A percentile compares a stretch with the other conserved stretches of the same genome.
Conservation (phyloP, 2,113 vertebrate species). For the Cromileptes altivelis region DNA sequence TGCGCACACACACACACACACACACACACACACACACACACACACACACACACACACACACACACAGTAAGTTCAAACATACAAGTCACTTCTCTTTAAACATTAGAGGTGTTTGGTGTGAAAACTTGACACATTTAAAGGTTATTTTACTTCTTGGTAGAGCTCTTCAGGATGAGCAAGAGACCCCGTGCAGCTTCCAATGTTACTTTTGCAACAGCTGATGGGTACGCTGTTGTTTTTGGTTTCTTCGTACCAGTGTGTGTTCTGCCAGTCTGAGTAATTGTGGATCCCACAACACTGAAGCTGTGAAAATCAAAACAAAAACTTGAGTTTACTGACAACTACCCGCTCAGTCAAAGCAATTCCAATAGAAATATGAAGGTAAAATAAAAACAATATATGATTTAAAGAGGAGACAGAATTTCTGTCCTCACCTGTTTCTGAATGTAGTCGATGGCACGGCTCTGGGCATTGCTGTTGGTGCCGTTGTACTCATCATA, state of each 20-base stretch:
- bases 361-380: neutral
- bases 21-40: too few species aligned
- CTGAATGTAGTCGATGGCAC: slow-evolving; percentile 97
- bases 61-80: neutral
- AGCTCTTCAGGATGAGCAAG: slow-evolving; percentile 89
- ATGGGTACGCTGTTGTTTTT: slow-evolving; percentile 95
- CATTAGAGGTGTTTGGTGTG: neutral
- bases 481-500: slow-evolving; percentile 95
- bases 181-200: slow-evolving; percentile 91
- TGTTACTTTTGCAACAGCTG: slow-evolving; percentile 91
- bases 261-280: slow-evolving; percentile 94
- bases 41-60: slow-evolving; percentile 7
- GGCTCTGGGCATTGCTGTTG: slow-evolving; percentile 93
- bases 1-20: too few species aligned
- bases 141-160: slow-evolving; percentile 88
- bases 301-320: slow-evolving; percentile 81
- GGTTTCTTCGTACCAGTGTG: slow-evolving; percentile 92
- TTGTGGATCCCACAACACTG: slow-evolving; percentile 95
- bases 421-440: slow-evolving; percentile 90
- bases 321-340: neutral
- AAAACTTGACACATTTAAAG: neutral
- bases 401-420: neutral
- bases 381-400: neutral
- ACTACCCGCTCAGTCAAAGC: neutral
- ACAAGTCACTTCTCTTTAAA: neutral